Conservation (phyloP, 2,113 vertebrate species). For the Leptobrachium ailaonicum region DNA sequence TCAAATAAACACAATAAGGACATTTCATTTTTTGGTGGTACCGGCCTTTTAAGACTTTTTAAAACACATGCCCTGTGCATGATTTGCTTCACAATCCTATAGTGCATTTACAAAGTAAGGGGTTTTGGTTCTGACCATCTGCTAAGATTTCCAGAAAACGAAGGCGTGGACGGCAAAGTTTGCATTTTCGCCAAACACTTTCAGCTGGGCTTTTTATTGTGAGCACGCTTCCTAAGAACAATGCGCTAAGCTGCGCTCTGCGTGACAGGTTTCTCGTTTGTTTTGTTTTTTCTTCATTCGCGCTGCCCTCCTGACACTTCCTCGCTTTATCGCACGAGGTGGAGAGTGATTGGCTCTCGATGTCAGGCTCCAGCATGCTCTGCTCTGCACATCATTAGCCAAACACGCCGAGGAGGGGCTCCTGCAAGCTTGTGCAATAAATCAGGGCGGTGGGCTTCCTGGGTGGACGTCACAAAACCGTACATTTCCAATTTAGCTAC, state of each 20-base stretch:
- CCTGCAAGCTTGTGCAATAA: conserved; percentile 28
- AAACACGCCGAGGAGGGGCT: conserved; percentile 7
- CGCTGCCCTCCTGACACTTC: conserved; percentile 42
- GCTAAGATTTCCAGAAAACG: conserved; percentile 64
- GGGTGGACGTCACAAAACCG: background rate
- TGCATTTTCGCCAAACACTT: conserved; percentile 54
- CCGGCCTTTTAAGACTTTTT: too few relatives aligned
- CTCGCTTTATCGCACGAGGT: conserved; percentile 53
- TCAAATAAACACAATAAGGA: too few relatives aligned
- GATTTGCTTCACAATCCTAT: conserved; percentile 29
- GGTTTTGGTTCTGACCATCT: conserved; percentile 63
- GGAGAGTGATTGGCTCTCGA: conserved; percentile 46
- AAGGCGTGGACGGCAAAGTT: conserved; percentile 67
- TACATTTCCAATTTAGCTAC: background rate
- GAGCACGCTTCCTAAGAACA: conserved; percentile 62
- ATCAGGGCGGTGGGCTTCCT: conserved; percentile 39
- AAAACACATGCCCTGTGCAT: too few relatives aligned
- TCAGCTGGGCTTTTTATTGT: conserved; percentile 44
- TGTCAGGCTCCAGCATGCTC: conserved; percentile 56
- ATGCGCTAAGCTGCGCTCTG: conserved; percentile 57
- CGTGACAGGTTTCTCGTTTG: conserved; percentile 35
- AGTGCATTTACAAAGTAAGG: conserved; percentile 59
- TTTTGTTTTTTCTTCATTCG: background rate
- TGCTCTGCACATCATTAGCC: conserved; percentile 10
- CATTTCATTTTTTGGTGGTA: too few relatives aligned